phyloP scores from a whole-genome alignment of 2,797 vertebrate species.

The Threskiornis aethiopicus region DNA sequence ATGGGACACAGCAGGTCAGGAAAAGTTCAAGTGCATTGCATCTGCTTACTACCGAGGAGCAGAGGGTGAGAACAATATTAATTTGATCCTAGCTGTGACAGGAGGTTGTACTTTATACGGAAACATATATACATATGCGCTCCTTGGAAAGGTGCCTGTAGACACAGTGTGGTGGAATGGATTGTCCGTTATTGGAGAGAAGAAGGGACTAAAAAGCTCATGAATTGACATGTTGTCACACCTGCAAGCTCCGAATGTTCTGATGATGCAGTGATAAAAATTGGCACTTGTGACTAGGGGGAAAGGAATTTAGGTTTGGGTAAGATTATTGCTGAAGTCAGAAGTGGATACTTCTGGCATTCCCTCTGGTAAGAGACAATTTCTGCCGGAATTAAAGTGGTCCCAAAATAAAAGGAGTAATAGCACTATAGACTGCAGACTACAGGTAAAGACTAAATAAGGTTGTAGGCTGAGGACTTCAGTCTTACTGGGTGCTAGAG shows the following conservation, averaged over 20 bases:
- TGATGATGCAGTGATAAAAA: neutral
- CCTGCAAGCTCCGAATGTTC: neutral
- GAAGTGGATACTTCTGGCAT: neutral
- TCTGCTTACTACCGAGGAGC: slow-evolving; percentile 91
- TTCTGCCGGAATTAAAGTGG: neutral
- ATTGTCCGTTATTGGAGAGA: neutral
- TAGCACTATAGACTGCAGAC: neutral
- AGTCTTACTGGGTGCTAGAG: neutral
- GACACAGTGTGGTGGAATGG: neutral
- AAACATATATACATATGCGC: neutral
- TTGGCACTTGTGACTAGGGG: neutral
- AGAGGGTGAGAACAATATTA: slow-evolving; percentile 79
- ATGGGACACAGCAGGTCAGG: slow-evolving; percentile 95
- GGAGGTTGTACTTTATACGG: neutral
- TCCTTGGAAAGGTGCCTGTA: neutral
- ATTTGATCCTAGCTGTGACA: neutral
- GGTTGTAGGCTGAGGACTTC: neutral
- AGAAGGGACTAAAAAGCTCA: neutral
- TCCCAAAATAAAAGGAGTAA: neutral
- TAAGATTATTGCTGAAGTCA: neutral
- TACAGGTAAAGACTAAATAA: neutral
- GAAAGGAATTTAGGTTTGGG: neutral
- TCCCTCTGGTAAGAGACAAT: neutral
- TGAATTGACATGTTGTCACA: neutral
- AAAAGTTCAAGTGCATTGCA: slow-evolving; percentile 94